A percentile compares a stretch with the other conserved stretches of the same genome.
phyloP scores from a whole-genome alignment of 2,888 invertebrate species.

The Melanotus villosus region DNA sequence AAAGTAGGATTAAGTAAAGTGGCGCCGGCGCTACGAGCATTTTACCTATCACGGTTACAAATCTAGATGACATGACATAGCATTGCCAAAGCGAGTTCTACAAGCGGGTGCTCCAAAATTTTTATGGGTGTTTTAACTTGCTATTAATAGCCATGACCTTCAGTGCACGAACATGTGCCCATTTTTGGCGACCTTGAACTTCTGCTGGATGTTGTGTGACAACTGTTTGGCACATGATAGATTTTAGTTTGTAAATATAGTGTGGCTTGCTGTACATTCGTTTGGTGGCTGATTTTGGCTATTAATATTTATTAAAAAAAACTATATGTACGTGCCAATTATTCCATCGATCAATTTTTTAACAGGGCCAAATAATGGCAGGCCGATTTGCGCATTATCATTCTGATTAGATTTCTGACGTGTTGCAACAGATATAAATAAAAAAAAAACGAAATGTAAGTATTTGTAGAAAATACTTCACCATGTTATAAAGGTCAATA shows the following conservation, averaged over 20 bases:
- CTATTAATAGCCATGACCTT: conserved; percentile 13
- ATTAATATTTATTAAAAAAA: neutral
- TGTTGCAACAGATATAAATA: too few relatives aligned
- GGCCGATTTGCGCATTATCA: too few relatives aligned
- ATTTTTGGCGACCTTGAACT: conserved; percentile 16
- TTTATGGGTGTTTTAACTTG: conserved; percentile 1
- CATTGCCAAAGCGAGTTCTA: neutral
- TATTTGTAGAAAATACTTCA: too few relatives aligned
- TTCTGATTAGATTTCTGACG: too few relatives aligned
- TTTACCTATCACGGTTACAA: neutral
- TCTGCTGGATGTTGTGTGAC: neutral
- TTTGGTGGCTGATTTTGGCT: conserved; percentile 1
- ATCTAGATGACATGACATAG: neutral
- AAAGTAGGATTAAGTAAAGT: too few relatives aligned
- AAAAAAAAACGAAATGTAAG: too few relatives aligned
- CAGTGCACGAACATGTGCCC: conserved; percentile 14
- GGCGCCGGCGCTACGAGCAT: conserved; percentile 1
- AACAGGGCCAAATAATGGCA: too few relatives aligned
- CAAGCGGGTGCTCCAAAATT: conserved; percentile 15
- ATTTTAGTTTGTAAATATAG: neutral
- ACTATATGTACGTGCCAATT: neutral
- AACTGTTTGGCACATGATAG: neutral
- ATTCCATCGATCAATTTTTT: neutral
- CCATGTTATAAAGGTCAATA: too few relatives aligned
- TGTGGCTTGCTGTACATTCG: neutral